Conservation (phyloP, 2,888 invertebrate species). For the Pardosa pseudoannulata region DNA sequence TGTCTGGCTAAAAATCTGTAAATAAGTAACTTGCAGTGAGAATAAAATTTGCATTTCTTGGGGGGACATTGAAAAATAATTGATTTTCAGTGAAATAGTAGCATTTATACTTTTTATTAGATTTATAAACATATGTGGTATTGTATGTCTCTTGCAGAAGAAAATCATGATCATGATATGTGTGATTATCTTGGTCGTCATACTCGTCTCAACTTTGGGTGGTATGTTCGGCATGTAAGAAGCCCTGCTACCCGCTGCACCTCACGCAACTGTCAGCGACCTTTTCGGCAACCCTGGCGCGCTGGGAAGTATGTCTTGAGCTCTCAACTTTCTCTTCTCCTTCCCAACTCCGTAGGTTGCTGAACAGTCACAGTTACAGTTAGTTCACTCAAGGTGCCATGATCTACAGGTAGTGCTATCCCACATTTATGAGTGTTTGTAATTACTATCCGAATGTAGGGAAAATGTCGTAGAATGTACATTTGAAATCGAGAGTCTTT, state of each 20-base stretch:
- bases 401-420: conserved; percentile 70
- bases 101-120: too few relatives aligned
- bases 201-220: conserved; percentile 80
- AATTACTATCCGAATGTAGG: conserved; percentile 48
- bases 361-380: conserved; percentile 41
- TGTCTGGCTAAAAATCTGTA: too few relatives aligned
- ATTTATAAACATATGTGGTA: too few relatives aligned
- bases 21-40: too few relatives aligned
- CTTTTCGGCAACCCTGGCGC: conserved; percentile 57
- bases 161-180: conserved; percentile 95
- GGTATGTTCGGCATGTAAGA: conserved; percentile 70
- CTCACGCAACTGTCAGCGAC: conserved; percentile 45
- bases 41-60: too few relatives aligned
- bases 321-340: conserved; percentile 33
- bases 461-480: conserved; percentile 54
- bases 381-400: conserved; percentile 72
- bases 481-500: conserved; percentile 9
- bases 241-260: conserved; percentile 66
- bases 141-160: conserved; percentile 88
- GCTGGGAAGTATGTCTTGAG: conserved; percentile 55
- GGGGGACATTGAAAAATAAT: too few relatives aligned
- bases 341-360: conserved; percentile 68
- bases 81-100: too few relatives aligned
- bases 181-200: conserved; percentile 87
- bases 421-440: conserved; percentile 68